Evolutionary conservation across 2,113 vertebrate species (phyloP).

Genomic region (Indri indri): DNA sequence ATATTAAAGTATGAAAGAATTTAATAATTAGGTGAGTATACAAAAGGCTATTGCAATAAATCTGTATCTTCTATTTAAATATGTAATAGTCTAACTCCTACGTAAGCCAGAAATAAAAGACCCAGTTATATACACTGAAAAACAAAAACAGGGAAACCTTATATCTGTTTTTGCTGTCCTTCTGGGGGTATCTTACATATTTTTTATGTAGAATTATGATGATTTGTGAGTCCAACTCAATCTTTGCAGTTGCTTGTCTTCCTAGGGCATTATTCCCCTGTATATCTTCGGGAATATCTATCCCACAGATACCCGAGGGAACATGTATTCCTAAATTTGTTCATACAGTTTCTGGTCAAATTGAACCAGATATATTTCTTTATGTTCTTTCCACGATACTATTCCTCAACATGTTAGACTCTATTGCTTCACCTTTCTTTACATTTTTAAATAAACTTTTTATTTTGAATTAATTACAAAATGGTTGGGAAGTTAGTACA

Average conservation of each 20-base stretch:
- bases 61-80: not conserved
- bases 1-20: not conserved
- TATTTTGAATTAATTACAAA: not conserved
- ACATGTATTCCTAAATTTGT: not conserved
- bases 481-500: not conserved
- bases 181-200: not conserved
- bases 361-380: not conserved
- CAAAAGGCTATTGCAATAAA: not conserved
- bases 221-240: not conserved
- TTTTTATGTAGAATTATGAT: not conserved
- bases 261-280: not conserved
- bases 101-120: not conserved
- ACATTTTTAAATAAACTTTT: not conserved
- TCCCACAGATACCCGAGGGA: not conserved
- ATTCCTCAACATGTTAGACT: not conserved
- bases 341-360: not conserved
- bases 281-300: not conserved
- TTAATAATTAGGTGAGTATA: not conserved
- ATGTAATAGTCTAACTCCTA: not conserved
- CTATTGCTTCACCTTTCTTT: not conserved
- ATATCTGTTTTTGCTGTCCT: not conserved
- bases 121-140: not conserved
- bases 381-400: not conserved
- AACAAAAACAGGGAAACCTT: not conserved
- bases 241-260: not conserved